These are phyloP conservation scores for Saccostrea cuccullata DNA, from an alignment of 1,140 invertebrate species.

Conservation along the genomic window DNA sequence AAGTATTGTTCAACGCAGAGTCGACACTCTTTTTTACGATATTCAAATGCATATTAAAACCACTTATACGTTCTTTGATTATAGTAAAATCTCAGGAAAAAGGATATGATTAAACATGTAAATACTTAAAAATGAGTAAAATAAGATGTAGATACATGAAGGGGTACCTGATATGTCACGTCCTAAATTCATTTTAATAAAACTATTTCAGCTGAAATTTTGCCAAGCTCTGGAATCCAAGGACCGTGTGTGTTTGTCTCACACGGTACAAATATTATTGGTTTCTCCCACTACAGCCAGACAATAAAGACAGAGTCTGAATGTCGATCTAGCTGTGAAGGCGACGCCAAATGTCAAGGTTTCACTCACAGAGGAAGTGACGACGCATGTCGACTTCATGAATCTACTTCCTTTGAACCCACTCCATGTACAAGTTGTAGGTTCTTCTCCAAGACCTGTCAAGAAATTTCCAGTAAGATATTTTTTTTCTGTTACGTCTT, in stretches of 20 bases:
- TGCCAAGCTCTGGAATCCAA: neutral
- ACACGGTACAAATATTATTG: neutral
- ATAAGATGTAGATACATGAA: too few species aligned
- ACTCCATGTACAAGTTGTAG: neutral
- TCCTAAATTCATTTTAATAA: too few species aligned
- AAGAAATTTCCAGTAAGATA: neutral
- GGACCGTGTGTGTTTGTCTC: neutral
- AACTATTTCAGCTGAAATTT: neutral
- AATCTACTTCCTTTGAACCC: neutral
- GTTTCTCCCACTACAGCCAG: neutral
- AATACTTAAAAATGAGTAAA: too few species aligned
- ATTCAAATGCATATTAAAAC: too few species aligned
- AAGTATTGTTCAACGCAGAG: too few species aligned
- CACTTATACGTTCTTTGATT: too few species aligned
- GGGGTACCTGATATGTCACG: too few species aligned
- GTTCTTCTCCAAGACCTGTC: neutral
- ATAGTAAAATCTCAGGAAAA: too few species aligned
- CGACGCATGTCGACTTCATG: neutral
- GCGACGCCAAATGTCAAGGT: neutral
- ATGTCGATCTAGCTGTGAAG: neutral
- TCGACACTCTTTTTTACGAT: too few species aligned
- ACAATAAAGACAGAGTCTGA: neutral
- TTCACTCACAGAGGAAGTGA: neutral
- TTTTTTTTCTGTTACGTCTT: neutral
- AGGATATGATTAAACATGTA: too few species aligned